These are phyloP conservation scores for Gyps fulvus DNA, from an alignment of 2,113 vertebrate genomes.

Conservation along the genomic window DNA sequence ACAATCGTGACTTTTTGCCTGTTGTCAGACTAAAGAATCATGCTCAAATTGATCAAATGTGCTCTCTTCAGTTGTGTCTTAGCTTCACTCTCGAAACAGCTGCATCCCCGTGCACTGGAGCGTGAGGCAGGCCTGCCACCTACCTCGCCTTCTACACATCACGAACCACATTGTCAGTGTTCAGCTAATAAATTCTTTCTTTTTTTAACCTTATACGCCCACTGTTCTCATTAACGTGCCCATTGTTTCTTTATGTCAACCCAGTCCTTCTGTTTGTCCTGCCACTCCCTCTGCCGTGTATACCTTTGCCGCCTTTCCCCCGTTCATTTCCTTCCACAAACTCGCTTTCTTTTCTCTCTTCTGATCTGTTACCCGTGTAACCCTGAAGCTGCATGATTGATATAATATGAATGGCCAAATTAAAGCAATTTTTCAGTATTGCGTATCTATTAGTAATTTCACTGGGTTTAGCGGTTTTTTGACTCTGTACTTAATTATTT, in stretches of 20 bases:
- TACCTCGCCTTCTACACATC: neutral
- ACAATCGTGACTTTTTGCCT: neutral
- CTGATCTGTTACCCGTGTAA: neutral
- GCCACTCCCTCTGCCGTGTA: neutral
- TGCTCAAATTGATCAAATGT: neutral
- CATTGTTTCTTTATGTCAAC: constrained; percentile 39
- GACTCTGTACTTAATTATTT: neutral
- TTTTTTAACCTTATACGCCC: neutral
- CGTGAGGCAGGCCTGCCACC: neutral
- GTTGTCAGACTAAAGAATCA: neutral
- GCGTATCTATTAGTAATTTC: fast-evolving
- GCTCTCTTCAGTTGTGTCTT: fast-evolving
- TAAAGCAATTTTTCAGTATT: neutral
- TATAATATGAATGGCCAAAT: neutral
- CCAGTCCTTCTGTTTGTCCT: constrained; percentile 34
- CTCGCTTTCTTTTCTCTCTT: neutral
- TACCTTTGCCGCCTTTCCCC: neutral
- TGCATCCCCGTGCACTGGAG: fast-evolving
- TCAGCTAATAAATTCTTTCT: neutral
- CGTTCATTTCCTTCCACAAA: neutral
- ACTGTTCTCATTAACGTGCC: neutral
- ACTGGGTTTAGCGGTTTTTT: neutral
- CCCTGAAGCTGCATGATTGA: neutral
- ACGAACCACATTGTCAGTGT: neutral
- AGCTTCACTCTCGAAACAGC: neutral